Evolutionary conservation across 2,888 invertebrate genomes (phyloP), one percentile per base, ranked within the genome.

Genomic region (Cylloceria caligata): DNA sequence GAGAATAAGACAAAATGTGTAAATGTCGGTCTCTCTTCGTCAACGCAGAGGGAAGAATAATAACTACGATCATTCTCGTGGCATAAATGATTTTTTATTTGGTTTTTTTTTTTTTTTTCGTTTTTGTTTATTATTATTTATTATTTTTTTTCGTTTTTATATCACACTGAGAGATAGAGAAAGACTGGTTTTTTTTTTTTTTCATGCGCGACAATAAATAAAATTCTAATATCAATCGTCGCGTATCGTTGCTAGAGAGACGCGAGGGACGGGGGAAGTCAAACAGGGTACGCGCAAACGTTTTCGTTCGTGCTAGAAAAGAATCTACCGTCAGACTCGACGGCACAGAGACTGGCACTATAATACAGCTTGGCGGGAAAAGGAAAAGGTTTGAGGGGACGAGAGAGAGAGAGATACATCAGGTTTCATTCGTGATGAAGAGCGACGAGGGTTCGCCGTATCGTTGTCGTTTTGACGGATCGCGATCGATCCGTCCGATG

Each of bases 161-260:
- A 87, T 87, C 86, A 87, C 88, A 89, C 86, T 88, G 87, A 88
- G 87, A 83, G 86, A 85, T 83, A 83, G 80, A 84, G 80, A 87
- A 84, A 88, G 87, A 88, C 83, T 86, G 87, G 83, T 85, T 87
- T 84, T 83, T 57, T 55, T n/a, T n/a, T 49, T 34, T 30, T 52
- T 24, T 21, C 24, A 86, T 85, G 84, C 86, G 86, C 88, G 87
- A 87, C 80, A 88, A 88, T 87, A 88, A 89, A 89, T 87, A 86
- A 90, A 89, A 88, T 86, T 84, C 85, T 87, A 86, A 84, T 89
- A 86, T 87, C 84, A 86, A 87, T 89, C 85, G 86, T 88, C 87
- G 85, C 85, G 86, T 87, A 86, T 85, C 78, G 80, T 71, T 71
- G 71, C 71, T 71, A 71, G 27, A 69, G 19, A 88, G 85, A 87